Evolutionary conservation across 2,797 vertebrate species (phyloP).

Genomic region (Lacerta viridis): DNA sequence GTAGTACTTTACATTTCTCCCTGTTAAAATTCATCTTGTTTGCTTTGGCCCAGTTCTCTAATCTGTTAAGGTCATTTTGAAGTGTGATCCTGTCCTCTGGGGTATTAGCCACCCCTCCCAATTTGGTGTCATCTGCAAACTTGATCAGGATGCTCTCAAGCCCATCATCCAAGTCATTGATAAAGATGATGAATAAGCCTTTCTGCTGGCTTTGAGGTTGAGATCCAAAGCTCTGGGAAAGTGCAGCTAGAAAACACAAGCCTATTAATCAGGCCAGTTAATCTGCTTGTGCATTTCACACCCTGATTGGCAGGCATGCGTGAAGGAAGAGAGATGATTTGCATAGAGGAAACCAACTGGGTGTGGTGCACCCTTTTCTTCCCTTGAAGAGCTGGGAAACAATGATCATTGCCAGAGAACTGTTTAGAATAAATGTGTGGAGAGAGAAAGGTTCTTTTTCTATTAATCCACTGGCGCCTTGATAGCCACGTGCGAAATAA

Average conservation of each 20-base stretch:
- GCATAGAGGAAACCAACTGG: neutral
- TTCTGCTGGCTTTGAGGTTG: neutral
- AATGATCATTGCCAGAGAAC: neutral
- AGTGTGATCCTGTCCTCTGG: too few species aligned
- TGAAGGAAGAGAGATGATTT: neutral
- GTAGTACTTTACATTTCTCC: too few species aligned
- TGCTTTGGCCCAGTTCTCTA: too few species aligned
- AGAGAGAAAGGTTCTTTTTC: neutral
- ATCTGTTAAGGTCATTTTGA: too few species aligned
- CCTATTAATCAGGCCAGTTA: neutral
- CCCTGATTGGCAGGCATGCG: neutral
- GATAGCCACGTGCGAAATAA: neutral
- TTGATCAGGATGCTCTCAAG: too few species aligned
- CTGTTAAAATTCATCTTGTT: too few species aligned
- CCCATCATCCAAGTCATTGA: too few species aligned
- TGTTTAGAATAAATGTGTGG: neutral
- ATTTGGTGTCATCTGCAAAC: too few species aligned
- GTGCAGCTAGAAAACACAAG: neutral
- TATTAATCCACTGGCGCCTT: neutral
- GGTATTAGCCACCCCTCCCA: too few species aligned
- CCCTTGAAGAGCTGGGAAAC: neutral
- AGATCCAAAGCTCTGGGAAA: neutral
- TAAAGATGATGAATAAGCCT: too few species aligned
- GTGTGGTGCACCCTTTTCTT: neutral
- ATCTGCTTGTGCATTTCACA: too few species aligned